phyloP scores from a whole-genome alignment of 2,113 vertebrate species.

The Caranx melampygus region DNA sequence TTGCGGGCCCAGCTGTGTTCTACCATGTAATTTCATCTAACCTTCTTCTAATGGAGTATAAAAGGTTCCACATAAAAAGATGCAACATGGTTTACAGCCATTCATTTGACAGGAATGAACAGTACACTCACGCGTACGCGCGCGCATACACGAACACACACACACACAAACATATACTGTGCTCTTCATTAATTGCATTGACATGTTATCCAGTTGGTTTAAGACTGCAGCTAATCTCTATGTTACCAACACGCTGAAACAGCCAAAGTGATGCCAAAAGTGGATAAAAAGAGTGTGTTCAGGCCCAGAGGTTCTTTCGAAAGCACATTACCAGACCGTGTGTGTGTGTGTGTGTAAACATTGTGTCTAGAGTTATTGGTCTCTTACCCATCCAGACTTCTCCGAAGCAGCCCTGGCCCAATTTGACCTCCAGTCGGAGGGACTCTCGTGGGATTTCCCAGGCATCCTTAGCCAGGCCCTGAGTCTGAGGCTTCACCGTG shows the following conservation, averaged over 20 bases:
- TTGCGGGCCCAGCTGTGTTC: not conserved
- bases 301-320: not conserved
- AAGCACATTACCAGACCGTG: not conserved
- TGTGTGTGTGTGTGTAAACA: not conserved
- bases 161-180: not conserved
- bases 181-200: not conserved
- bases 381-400: conserved; percentile 99
- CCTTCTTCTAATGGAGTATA: not conserved
- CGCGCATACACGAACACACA: too few relatives aligned
- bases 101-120: not conserved
- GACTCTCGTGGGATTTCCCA: conserved; percentile 99
- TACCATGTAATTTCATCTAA: not conserved
- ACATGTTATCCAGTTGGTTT: not conserved
- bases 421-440: conserved; percentile 93
- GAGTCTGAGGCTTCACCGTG: conserved; percentile 98
- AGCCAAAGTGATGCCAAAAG: not conserved
- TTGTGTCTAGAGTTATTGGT: not conserved
- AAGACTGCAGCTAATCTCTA: not conserved
- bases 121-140: too few relatives aligned
- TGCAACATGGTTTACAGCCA: not conserved
- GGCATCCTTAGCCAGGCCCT: conserved; percentile 97
- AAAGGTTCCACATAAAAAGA: not conserved
- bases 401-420: conserved; percentile 98
- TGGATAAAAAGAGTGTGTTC: not conserved
- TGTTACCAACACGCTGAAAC: not conserved